Percentiles rank a stretch among this genome's conserved stretches.
These are phyloP conservation scores for Tridacna gigas DNA, from an alignment of 2,888 invertebrate species.

Conservation along the genomic window DNA sequence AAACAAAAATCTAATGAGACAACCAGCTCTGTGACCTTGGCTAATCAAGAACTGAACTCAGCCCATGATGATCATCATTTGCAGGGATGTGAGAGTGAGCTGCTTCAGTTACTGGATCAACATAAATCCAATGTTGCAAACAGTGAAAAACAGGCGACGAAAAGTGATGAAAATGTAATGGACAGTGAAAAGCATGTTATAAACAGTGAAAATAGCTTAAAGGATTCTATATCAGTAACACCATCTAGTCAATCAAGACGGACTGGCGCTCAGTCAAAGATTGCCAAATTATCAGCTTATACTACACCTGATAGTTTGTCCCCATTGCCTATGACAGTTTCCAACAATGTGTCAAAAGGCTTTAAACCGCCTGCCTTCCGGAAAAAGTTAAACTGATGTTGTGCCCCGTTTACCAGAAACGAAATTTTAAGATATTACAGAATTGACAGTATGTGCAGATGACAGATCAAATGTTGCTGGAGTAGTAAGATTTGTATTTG, in stretches of 20 bases:
- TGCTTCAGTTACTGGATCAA: too few relatives aligned
- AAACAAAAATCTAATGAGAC: too few relatives aligned
- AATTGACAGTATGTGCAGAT: neutral
- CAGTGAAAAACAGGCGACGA: neutral
- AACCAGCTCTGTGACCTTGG: too few relatives aligned
- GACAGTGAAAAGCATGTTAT: neutral
- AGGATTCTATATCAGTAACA: neutral
- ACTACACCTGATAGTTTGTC: conserved; percentile 69
- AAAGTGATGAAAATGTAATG: neutral
- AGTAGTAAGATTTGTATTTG: neutral
- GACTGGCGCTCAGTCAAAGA: conserved; percentile 29
- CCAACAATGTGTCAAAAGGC: conserved; percentile 57
- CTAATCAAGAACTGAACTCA: too few relatives aligned
- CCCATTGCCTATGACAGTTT: conserved; percentile 65
- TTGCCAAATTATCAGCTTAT: conserved; percentile 68
- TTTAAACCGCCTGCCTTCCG: conserved; percentile 73
- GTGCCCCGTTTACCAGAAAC: conserved; percentile 10
- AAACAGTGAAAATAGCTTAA: neutral
- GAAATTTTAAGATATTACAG: neutral
- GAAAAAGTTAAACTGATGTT: conserved; percentile 36
- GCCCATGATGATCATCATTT: too few relatives aligned
- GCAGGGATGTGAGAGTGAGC: too few relatives aligned
- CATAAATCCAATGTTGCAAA: neutral
- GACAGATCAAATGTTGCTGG: neutral
- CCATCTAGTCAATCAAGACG: conserved; percentile 5